Base-by-base conservation (phyloP, 1,140 invertebrate genomes). In the Magallana ariakensis region DNA sequence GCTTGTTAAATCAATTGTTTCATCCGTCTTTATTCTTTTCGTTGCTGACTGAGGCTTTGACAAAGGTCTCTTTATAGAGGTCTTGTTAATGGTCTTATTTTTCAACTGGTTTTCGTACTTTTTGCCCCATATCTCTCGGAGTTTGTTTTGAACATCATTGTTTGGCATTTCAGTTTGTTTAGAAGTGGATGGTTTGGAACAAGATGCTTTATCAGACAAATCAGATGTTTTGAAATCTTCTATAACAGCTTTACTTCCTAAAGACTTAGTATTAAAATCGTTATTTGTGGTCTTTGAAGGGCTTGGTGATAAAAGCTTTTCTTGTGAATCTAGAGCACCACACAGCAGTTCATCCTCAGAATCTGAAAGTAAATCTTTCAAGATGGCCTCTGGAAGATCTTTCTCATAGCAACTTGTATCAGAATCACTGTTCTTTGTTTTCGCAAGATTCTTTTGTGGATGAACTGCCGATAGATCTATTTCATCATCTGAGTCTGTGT, bases 261-360 rank as follows among this genome's bases (percentile, higher is more conserved):
- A 1, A 16, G 75, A 16, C 19, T 62, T 46, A 46, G n/a, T n/a
- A n/a, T 5, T 46, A 46, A 26, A 57, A 19, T 82, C 56, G 2
- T n/a, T 56, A 22, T 57, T 46, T n/a, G 33, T 80, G 33, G 55
- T n/a, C 9, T 57, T 60, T 57, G 26, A 54, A 57, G n/a, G 15
- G 11, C 15, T 22, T n/a, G 9, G 11, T 57, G 46, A 15, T 26
- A 6, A 22, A 33, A 3, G 7, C 9, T 60, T 60, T 58, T 84
- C 82, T n/a, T 83, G 46, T 13, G 54, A 55, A 53, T 83, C 54
- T 55, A 46, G 19, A 70, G 46, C 46, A 75, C n/a, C 62, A 70
- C 26, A 53, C 33, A 85, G 53, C 16, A 75, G 60, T 70, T 85
- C 83, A 70, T 87, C 84, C 62, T 85, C 83, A 57, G 87, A 87